Evolutionary conservation across 2,113 vertebrate species (phyloP), one percentile per base, ranked within the genome.

Genomic region (Nothocercus julius): DNA sequence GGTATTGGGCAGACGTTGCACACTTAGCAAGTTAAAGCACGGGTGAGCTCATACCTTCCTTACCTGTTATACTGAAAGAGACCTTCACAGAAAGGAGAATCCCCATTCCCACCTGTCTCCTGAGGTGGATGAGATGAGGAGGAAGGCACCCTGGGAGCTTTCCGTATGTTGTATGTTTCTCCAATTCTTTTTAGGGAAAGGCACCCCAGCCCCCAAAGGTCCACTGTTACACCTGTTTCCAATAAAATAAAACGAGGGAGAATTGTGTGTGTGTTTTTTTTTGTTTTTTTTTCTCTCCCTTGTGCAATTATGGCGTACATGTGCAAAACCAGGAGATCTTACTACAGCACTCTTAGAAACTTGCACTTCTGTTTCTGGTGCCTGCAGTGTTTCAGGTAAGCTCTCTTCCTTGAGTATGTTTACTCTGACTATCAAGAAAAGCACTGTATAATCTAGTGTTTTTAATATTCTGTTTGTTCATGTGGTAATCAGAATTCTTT

Each of bases 261-360:
- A 58, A 14, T 11, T 59, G 16, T 68, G 34, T 9, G 10, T 44
- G 44, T 15, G 44, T 16, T 44, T 44, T 44, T 44, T 44, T 44
- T 42, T 42, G 16, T 49, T 49, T 54, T 90, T 77, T 54, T 36
- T 8, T 36, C 36, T 36, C 36, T 36, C 36, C 36, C 1, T 34
- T 67, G 63, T 68, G 47, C 47, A 72, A 58, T 7, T 27, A 56
- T 28, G 7, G 3, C 2, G 45, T 83, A 40, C 0, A 17, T 25
- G 5, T 68, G 21, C 12, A 47, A 59, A 14, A 7, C 13, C 66
- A 73, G 72, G 40, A 64, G n/a, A 7, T 22, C 36, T 73, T 67
- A 11, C 10, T 72, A 32, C 13, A 34, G 28, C 9, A 4, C 10
- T 68, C 0, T 0, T 9, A 25, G 51, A 59, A 38, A 6, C 8